phyloP scores from a whole-genome alignment of 1,140 invertebrate species.

The Drosophila nasuta region DNA sequence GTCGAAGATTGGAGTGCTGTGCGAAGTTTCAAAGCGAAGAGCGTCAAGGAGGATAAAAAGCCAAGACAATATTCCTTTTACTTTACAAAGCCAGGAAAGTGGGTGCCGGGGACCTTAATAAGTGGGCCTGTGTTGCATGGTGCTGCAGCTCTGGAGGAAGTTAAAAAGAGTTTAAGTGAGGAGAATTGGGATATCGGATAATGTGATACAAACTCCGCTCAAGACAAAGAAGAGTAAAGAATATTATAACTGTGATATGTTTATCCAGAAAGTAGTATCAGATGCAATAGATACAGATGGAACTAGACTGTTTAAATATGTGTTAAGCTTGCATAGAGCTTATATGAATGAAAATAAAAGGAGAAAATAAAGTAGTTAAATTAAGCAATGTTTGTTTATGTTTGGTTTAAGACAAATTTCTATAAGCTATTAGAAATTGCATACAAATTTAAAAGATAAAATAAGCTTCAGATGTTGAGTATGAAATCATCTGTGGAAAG shows the following conservation, averaged over 20 bases:
- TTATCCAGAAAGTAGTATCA: not conserved
- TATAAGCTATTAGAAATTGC: too few relatives aligned
- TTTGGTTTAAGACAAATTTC: too few relatives aligned
- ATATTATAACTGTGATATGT: not conserved
- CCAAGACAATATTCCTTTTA: slow-evolving; percentile 4
- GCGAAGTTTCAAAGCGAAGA: not conserved
- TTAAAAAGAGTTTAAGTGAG: not conserved
- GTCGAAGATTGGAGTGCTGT: not conserved
- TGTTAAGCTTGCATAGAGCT: not conserved
- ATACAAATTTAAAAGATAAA: too few relatives aligned
- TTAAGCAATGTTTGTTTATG: not conserved
- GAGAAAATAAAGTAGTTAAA: not conserved
- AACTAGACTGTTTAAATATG: not conserved
- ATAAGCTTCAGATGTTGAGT: too few relatives aligned
- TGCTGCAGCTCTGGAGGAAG: not conserved
- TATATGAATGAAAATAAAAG: not conserved
- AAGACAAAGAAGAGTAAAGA: not conserved
- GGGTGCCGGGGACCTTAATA: not conserved
- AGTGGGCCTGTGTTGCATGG: not conserved
- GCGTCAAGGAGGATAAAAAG: not conserved
- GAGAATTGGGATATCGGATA: slow-evolving; percentile 34
- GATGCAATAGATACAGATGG: not conserved
- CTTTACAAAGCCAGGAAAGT: not conserved
- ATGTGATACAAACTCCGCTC: slow-evolving; percentile 11
- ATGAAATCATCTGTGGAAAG: too few relatives aligned